Percentiles rank a stretch among this genome's conserved stretches.
phyloP scores from a whole-genome alignment of 2,888 invertebrate species.

The Clusia tigrina region DNA sequence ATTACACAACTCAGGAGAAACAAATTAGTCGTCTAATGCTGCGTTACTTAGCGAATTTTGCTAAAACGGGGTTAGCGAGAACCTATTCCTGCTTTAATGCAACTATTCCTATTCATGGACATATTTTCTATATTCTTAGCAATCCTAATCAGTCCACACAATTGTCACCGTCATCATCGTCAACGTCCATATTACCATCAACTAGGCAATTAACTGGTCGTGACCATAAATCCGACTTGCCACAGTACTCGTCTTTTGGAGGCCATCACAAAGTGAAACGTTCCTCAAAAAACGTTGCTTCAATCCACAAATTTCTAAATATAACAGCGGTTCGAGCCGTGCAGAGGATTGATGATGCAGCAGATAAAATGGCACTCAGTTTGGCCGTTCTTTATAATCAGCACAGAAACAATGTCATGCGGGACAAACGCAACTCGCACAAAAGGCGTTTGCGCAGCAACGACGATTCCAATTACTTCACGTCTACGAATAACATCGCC shows the following conservation, averaged over 20 bases:
- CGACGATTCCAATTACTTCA: conserved; percentile 33
- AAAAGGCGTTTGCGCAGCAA: conserved; percentile 48
- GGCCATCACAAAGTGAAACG: conserved; percentile 41
- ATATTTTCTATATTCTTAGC: conserved; percentile 35
- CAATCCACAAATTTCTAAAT: conserved; percentile 26
- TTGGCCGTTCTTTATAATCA: conserved; percentile 58
- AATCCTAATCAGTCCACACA: conserved; percentile 56
- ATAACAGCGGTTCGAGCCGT: conserved; percentile 17
- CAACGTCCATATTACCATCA: conserved; percentile 31
- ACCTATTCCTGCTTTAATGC: no score
- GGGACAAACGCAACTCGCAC: conserved; percentile 50
- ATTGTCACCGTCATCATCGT: conserved; percentile 30
- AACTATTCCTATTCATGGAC: no score
- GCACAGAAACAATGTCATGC: conserved; percentile 53
- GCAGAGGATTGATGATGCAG: conserved; percentile 19
- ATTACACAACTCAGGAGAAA: conserved; percentile 81
- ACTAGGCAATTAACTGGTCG: neutral
- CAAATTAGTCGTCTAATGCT: conserved; percentile 80
- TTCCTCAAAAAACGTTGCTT: conserved; percentile 28
- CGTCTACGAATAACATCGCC: conserved; percentile 4
- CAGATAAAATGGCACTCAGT: conserved; percentile 46
- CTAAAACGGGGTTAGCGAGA: conserved; percentile 78
- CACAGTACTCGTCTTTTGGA: neutral
- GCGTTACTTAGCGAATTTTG: conserved; percentile 87
- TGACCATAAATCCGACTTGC: neutral